phyloP scores from a whole-genome alignment of 2,113 vertebrate species.

The Aegotheles bennettii region DNA sequence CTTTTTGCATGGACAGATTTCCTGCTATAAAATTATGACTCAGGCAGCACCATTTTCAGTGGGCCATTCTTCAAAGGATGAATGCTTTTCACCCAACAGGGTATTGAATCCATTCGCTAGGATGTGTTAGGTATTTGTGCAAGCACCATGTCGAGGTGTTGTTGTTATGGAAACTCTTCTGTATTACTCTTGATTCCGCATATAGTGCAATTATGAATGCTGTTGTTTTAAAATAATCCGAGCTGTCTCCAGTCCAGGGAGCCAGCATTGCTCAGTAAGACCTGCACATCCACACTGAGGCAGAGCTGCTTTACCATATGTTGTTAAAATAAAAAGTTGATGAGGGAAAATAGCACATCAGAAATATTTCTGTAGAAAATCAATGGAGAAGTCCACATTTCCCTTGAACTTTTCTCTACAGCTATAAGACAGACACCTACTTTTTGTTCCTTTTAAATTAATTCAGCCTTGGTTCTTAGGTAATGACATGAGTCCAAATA shows the following conservation, averaged over 20 bases:
- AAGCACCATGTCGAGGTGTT: slow-evolving; percentile 4
- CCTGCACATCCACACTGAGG: slow-evolving; percentile 15
- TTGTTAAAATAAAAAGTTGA: not conserved
- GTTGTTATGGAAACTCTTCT: slow-evolving; percentile 65
- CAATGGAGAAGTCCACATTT: not conserved
- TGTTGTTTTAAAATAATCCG: slow-evolving; percentile 4
- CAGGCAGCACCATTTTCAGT: not conserved
- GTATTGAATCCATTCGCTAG: not conserved
- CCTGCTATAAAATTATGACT: not conserved
- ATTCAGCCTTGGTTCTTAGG: slow-evolving; percentile 1
- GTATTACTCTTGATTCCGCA: slow-evolving; percentile 25
- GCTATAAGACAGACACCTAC: not conserved
- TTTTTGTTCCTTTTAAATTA: not conserved
- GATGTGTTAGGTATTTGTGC: slow-evolving; percentile 39
- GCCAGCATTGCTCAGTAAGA: not conserved
- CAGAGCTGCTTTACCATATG: slow-evolving; percentile 2
- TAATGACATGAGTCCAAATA: not conserved
- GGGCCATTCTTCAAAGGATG: not conserved
- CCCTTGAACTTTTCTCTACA: not conserved
- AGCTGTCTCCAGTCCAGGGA: slow-evolving; percentile 3
- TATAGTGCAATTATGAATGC: slow-evolving; percentile 38
- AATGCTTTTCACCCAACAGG: slow-evolving; percentile 5
- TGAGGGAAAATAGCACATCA: not conserved
- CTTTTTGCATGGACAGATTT: not conserved
- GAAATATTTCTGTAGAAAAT: not conserved